These are phyloP conservation scores for Spheniscus mendiculus DNA, from an alignment of 2,113 vertebrate species.

Conservation along the genomic window DNA sequence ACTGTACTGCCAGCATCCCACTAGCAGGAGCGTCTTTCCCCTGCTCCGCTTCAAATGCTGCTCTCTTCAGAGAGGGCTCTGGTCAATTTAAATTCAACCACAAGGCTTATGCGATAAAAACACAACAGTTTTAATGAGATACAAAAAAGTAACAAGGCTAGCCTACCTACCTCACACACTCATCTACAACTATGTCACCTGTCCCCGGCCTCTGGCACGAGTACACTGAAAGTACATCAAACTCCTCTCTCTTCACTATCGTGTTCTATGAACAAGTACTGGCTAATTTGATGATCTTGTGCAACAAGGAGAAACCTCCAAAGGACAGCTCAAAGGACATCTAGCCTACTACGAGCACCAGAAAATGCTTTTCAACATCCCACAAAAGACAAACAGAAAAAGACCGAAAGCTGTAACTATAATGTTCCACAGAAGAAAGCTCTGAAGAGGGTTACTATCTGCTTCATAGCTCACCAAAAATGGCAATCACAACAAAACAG, in stretches of 20 bases:
- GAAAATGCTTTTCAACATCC: not conserved
- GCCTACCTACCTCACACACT: not conserved
- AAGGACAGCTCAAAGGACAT: not conserved
- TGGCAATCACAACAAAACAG: not conserved
- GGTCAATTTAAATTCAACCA: no score
- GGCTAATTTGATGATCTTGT: not conserved
- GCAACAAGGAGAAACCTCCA: not conserved
- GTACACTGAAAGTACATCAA: not conserved
- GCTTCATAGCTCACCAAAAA: not conserved
- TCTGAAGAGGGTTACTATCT: not conserved
- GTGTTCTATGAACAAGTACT: not conserved
- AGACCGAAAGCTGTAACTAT: not conserved
- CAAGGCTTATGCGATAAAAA: not conserved
- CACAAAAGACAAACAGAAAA: not conserved
- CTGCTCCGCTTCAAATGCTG: not conserved
- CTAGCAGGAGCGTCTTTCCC: not conserved
- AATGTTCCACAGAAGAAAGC: not conserved
- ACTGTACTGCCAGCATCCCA: not conserved
- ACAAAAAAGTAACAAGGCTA: not conserved
- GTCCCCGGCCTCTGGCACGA: not conserved
- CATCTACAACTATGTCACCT: fast-evolving
- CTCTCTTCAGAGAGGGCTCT: not conserved
- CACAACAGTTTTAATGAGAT: not conserved
- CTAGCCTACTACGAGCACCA: not conserved
- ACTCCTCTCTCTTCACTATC: not conserved